Conservation (phyloP, 2,113 vertebrate genomes). For the Antennarius striatus region DNA sequence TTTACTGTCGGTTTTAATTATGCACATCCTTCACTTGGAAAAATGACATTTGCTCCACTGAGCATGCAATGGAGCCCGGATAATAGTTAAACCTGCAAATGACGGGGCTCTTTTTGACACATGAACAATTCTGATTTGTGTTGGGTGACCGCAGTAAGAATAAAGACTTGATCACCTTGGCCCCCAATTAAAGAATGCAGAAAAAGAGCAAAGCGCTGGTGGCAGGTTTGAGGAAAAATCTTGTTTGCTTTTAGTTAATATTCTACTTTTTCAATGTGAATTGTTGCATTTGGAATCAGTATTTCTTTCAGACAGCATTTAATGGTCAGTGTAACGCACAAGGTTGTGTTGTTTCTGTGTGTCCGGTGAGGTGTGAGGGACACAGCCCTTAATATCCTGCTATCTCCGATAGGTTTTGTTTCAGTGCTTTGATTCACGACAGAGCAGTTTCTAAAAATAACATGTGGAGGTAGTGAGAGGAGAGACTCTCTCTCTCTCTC, state of each 20-base stretch:
- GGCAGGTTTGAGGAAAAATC: conserved; percentile 4
- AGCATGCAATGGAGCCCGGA: conserved; percentile 32
- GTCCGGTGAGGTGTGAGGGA: conserved; percentile 57
- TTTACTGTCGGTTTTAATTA: conserved; percentile 56
- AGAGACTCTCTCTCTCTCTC: neutral
- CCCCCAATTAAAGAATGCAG: conserved; percentile 1
- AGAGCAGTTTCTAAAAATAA: conserved; percentile 78
- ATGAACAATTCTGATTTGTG: conserved; percentile 9
- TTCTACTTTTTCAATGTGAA: conserved; percentile 41
- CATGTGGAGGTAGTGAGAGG: conserved; percentile 13
- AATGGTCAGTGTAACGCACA: neutral
- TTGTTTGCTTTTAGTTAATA: conserved; percentile 30
- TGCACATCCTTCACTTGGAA: conserved; percentile 28
- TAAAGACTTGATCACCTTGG: neutral
- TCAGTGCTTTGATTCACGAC: conserved; percentile 68
- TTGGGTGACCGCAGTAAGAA: neutral
- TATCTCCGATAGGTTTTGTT: conserved; percentile 67
- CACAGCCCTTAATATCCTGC: conserved; percentile 56
- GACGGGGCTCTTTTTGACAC: conserved; percentile 5
- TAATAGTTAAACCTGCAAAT: conserved; percentile 46
- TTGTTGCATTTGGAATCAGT: conserved; percentile 36
- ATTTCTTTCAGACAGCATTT: neutral
- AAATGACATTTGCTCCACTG: conserved; percentile 32
- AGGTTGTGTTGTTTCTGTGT: conserved; percentile 24
- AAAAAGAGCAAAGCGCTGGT: neutral